Evolutionary conservation across 2,888 invertebrate genomes (phyloP).

Genomic region (Diarsia rubi): DNA sequence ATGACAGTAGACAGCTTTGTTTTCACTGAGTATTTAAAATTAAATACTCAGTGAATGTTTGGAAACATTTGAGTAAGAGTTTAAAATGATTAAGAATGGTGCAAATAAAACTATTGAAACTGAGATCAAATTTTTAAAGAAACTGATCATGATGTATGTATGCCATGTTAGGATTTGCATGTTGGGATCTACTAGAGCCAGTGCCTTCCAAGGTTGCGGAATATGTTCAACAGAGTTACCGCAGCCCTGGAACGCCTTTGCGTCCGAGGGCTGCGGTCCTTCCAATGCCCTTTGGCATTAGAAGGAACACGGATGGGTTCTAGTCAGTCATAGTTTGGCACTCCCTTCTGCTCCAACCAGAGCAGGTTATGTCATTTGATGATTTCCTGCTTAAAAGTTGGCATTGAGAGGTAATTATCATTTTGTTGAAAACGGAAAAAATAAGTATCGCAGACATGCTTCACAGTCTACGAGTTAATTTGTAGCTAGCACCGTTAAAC

Average conservation of each 20-base stretch:
- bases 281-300: too few species aligned
- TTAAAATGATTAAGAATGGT: neutral
- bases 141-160: neutral
- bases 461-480: neutral
- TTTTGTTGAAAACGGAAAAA: neutral
- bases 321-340: too few species aligned
- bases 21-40: too few species aligned
- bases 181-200: neutral
- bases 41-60: conserved; percentile 30
- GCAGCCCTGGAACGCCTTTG: too few species aligned
- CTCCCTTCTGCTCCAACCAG: too few species aligned
- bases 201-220: too few species aligned
- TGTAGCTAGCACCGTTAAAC: neutral
- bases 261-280: too few species aligned
- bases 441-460: neutral
- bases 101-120: neutral
- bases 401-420: neutral
- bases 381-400: too few species aligned
- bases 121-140: neutral
- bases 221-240: too few species aligned
- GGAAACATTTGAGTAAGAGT: conserved; percentile 23
- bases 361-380: too few species aligned
- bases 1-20: conserved; percentile 14
- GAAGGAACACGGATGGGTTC: too few species aligned
- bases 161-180: neutral